Evolutionary conservation across 2,888 invertebrate genomes (phyloP).

Genomic region (Caenorhabditis virilis): DNA sequence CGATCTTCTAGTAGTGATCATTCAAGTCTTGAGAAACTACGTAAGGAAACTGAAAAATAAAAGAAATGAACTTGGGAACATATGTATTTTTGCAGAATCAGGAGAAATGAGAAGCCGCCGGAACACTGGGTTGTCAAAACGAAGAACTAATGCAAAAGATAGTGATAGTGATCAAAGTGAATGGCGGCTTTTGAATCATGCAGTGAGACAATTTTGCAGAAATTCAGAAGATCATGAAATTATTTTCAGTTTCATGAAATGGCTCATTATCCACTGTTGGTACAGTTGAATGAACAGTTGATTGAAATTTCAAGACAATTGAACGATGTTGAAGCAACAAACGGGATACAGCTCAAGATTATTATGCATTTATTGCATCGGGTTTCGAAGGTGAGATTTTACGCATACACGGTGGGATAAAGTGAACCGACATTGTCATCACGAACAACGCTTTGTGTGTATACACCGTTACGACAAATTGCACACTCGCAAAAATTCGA

Average conservation of each 20-base stretch:
- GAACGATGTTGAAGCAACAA: slow-evolving; percentile 53
- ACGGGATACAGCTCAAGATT: slow-evolving; percentile 51
- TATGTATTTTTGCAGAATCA: slow-evolving; percentile 14
- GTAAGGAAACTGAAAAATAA: slow-evolving; percentile 1
- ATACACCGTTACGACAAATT: too few relatives aligned
- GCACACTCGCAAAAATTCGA: too few relatives aligned
- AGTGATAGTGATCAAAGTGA: slow-evolving; percentile 32
- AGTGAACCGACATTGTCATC: too few relatives aligned
- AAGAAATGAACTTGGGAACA: not conserved
- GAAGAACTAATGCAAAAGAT: slow-evolving; percentile 10
- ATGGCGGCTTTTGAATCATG: slow-evolving; percentile 26
- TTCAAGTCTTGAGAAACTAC: slow-evolving; percentile 38
- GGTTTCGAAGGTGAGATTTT: slow-evolving; percentile 36
- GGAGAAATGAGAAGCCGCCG: slow-evolving; percentile 28
- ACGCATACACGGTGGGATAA: too few relatives aligned
- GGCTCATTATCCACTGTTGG: slow-evolving; percentile 51
- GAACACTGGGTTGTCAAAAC: slow-evolving; percentile 9
- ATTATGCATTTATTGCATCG: slow-evolving; percentile 49
- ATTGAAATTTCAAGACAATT: slow-evolving; percentile 50
- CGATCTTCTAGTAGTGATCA: slow-evolving; percentile 39
- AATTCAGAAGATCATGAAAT: not conserved
- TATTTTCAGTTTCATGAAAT: slow-evolving; percentile 51
- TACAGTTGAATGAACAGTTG: slow-evolving; percentile 56
- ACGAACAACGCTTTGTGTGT: too few relatives aligned
- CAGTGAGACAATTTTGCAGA: slow-evolving; percentile 5